phyloP scores from a whole-genome alignment of 2,113 vertebrate genomes.

The Plectropomus leopardus region DNA sequence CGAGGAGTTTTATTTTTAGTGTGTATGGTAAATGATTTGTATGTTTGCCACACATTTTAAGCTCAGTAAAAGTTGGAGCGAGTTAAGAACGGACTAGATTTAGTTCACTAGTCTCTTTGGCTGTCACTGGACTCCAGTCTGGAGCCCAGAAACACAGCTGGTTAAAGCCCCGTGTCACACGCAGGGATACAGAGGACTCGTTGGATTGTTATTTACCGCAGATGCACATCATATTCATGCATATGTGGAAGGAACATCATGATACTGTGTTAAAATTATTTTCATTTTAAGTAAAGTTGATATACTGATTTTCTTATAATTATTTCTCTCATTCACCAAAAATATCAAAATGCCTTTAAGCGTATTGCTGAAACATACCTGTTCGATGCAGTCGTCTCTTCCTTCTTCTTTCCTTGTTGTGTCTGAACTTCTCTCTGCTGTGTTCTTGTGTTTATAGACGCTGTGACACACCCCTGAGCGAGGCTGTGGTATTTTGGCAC shows the following conservation, averaged over 20 bases:
- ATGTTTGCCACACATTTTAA: constrained; percentile 23
- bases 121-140: constrained; percentile 23
- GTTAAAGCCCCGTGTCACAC: constrained; percentile 25
- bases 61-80: constrained; percentile 10
- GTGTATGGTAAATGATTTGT: background rate
- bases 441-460: constrained; percentile 61
- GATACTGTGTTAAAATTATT: background rate
- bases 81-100: constrained; percentile 21
- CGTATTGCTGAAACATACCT: constrained; percentile 56
- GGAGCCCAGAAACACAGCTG: constrained; percentile 53
- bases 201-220: background rate
- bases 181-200: background rate
- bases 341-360: no score
- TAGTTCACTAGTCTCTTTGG: constrained; percentile 18
- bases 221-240: background rate
- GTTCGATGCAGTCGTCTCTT: constrained; percentile 2
- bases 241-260: background rate
- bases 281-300: background rate
- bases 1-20: background rate
- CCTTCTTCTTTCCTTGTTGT: constrained; percentile 1
- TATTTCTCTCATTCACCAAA: background rate
- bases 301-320: background rate
- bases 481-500: constrained; percentile 6
- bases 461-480: constrained; percentile 60
- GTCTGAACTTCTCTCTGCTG: constrained; percentile 11